phyloP scores from a whole-genome alignment of 1,140 invertebrate genomes.

The Trinorchestia longiramus region DNA sequence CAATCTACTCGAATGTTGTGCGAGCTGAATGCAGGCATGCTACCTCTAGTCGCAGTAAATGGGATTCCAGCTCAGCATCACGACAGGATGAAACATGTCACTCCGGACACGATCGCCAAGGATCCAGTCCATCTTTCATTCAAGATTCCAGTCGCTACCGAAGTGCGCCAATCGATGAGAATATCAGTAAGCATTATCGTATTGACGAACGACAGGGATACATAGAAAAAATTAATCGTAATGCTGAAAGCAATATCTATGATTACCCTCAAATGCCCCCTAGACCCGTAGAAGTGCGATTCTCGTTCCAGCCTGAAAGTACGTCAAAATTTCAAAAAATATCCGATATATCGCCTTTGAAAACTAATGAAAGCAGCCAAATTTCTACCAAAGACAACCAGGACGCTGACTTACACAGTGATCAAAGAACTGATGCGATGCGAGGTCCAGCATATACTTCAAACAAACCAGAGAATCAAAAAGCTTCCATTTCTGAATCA shows the following conservation, averaged over 20 bases:
- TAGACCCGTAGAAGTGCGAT: background rate
- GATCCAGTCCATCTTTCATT: background rate
- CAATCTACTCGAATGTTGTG: background rate
- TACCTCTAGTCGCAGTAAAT: background rate
- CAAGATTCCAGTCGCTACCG: background rate
- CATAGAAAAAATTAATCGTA: background rate
- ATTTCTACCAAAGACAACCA: background rate
- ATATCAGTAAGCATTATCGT: background rate
- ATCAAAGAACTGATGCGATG: no score
- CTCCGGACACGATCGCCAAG: background rate
- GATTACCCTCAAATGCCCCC: slow-evolving; percentile 20
- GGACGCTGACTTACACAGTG: no score
- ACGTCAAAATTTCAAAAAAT: background rate
- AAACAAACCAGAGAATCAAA: no score
- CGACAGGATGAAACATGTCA: background rate
- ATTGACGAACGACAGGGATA: slow-evolving; percentile 8
- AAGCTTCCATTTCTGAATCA: background rate
- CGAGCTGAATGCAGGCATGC: background rate
- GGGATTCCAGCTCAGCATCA: background rate
- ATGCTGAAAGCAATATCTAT: background rate
- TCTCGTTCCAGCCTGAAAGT: background rate
- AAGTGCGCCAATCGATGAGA: background rate
- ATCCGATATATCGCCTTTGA: background rate
- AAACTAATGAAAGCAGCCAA: background rate
- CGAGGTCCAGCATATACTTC: no score